phyloP scores from a whole-genome alignment of 2,888 invertebrate species.

The Meganola albula region DNA sequence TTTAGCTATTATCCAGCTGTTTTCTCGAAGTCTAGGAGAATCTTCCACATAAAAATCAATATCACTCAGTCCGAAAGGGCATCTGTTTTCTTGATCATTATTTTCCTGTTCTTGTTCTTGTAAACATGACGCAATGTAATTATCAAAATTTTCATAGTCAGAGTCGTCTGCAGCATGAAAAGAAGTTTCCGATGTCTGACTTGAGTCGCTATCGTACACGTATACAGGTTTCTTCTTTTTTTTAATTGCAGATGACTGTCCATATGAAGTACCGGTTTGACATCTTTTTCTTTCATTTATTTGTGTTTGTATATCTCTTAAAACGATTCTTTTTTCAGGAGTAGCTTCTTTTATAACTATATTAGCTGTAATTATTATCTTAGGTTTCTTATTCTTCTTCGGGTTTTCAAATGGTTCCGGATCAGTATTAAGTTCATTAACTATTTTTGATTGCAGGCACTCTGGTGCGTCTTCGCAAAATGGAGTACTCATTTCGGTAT shows the following conservation, averaged over 20 bases:
- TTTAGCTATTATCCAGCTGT: constrained; percentile 7
- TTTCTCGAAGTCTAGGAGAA: neutral
- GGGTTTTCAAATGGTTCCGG: too few relatives aligned
- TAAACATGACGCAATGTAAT: constrained; percentile 1
- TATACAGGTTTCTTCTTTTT: neutral
- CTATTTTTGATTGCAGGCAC: neutral
- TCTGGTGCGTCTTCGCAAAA: neutral
- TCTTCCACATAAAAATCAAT: constrained; percentile 3
- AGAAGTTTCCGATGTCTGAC: constrained; percentile 1
- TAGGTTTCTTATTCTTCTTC: too few relatives aligned
- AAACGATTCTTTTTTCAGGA: constrained; percentile 1
- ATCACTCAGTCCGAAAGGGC: neutral
- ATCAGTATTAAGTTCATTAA: neutral
- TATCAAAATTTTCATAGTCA: neutral
- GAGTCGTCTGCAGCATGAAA: constrained; percentile 4
- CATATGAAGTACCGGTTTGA: neutral
- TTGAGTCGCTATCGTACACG: neutral
- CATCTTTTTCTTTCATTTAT: neutral
- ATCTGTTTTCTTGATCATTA: neutral
- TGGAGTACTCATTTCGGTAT: neutral
- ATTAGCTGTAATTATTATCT: neutral
- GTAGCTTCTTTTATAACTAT: neutral
- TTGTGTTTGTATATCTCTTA: neutral
- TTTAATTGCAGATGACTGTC: neutral
- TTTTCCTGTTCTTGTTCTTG: neutral